Conservation (phyloP, 2,797 vertebrate genomes). For the Peromyscus melanophrys region DNA sequence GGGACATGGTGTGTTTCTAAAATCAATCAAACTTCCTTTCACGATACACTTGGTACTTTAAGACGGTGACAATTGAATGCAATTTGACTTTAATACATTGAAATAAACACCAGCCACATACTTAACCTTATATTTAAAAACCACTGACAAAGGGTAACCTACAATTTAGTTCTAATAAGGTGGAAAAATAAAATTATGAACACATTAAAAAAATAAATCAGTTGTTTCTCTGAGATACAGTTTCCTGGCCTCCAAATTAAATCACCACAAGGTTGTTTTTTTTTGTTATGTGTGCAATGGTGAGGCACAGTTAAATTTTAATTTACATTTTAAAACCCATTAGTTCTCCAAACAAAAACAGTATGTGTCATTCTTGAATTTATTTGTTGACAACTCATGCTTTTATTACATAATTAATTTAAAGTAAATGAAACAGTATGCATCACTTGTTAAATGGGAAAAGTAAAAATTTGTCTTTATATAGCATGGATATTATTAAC, state of each 20-base stretch:
- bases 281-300: slow-evolving; percentile 22
- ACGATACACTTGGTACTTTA: neutral
- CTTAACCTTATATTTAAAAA: slow-evolving; percentile 19
- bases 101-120: slow-evolving; percentile 9
- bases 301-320: slow-evolving; percentile 74
- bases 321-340: slow-evolving; percentile 70
- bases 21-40: slow-evolving; percentile 31
- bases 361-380: slow-evolving; percentile 75
- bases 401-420: slow-evolving; percentile 81
- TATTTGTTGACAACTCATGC: slow-evolving; percentile 78
- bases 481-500: slow-evolving; percentile 72
- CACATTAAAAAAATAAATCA: slow-evolving; percentile 54
- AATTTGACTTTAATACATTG: slow-evolving; percentile 57
- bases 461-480: slow-evolving; percentile 80
- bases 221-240: slow-evolving; percentile 47
- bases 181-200: neutral
- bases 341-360: slow-evolving; percentile 64
- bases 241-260: slow-evolving; percentile 59
- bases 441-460: slow-evolving; percentile 80
- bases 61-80: slow-evolving; percentile 15
- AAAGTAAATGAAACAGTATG: slow-evolving; percentile 78
- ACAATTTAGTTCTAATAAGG: slow-evolving; percentile 18
- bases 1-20: neutral
- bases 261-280: slow-evolving; percentile 5
- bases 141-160: slow-evolving; percentile 4